Base-by-base conservation (phyloP, 2,113 vertebrate species). In the Merops nubicus region DNA sequence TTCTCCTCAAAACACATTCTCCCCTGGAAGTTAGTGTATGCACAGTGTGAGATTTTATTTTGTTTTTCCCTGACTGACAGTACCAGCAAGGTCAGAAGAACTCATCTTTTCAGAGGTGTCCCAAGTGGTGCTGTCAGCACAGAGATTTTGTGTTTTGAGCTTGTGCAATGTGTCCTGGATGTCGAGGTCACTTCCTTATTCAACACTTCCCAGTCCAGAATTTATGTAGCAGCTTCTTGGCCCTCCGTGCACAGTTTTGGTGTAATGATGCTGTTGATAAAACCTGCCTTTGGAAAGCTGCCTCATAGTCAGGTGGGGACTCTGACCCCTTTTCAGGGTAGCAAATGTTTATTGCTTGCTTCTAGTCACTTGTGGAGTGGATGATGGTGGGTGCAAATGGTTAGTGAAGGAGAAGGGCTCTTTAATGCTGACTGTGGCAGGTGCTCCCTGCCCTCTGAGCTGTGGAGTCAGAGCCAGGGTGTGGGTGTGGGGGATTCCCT, bases 71-170 rank as follows among this genome's bases (percentile, higher is more conserved):
- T 45, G 28, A 6, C 12, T 33, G 29, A 12, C 14, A 29, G 40
- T 17, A 14, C 18, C 33, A 17, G 50, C 3, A 0, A 5, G 21
- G 28, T 47, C n/a, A 53, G 12, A 64, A 40, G 31, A 34, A 12
- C 47, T 38, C 21, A 5, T 51, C 26, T 42, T 31, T 40, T 33
- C 79, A 38, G 47, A 26, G 48, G 36, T 36, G 38, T 42, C 11
- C 2, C 3, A 16, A 64, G 38, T 2, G 26, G 38, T 31, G 29
- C 1, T 12, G 63, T 40, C 47, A 62, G 47, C 1, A 5, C 53
- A 22, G 67, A 25, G 60, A 4, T 56, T 51, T 34, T 42, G 28
- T 11, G 5, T 47, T 31, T 74, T 18, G 51, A 45, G 12, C 38
- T 84, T 53, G 51, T 34, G 43, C 54, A 56, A 5, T 20, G 25